Conservation (phyloP, 2,797 vertebrate species). For the Lophotriccus pileatus region DNA sequence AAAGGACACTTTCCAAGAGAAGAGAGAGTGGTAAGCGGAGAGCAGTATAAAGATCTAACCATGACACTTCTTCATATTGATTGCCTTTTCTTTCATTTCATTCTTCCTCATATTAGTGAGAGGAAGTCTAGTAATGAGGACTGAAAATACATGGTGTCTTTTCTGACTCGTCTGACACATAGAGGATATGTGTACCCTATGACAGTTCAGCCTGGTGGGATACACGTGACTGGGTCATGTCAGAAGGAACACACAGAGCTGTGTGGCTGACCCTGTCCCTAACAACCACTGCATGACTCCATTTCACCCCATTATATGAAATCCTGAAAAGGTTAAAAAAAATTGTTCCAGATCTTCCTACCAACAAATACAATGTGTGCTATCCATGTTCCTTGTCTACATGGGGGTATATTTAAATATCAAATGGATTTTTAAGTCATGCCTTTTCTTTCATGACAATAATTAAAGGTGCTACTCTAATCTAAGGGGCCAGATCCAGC, state of each 20-base stretch:
- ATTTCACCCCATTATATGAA: background rate
- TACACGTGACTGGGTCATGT: too few relatives aligned
- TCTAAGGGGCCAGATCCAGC: background rate
- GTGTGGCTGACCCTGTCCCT: background rate
- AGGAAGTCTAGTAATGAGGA: background rate
- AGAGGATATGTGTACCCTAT: rapidly evolving
- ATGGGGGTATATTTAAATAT: background rate
- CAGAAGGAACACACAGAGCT: background rate
- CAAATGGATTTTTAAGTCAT: background rate
- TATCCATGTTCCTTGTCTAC: background rate
- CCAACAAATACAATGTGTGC: background rate
- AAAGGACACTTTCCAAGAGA: background rate
- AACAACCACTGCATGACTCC: background rate
- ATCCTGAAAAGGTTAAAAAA: background rate
- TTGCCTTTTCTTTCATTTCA: background rate
- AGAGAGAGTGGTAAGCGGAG: background rate
- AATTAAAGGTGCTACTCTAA: background rate
- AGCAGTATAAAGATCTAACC: background rate
- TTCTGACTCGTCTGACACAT: background rate
- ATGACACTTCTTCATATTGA: background rate
- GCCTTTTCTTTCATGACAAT: background rate
- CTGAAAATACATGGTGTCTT: background rate
- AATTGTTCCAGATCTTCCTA: background rate
- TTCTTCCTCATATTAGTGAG: background rate
- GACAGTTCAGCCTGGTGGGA: background rate